Evolutionary conservation across 2,888 invertebrate genomes (phyloP), one percentile per base, ranked within the genome.

Genomic region (Tenthredo notha): DNA sequence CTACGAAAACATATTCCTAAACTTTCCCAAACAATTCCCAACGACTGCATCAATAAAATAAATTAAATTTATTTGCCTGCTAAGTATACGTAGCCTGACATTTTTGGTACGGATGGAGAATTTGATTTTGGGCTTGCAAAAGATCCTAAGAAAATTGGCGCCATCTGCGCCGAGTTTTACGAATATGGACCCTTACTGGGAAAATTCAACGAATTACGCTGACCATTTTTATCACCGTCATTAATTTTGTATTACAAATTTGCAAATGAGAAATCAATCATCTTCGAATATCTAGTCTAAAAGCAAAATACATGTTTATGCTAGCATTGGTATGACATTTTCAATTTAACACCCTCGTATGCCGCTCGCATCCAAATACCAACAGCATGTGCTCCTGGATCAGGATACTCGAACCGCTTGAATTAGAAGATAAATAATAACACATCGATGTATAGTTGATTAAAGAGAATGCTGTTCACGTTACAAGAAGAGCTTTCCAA

Each of bases 321-420:
- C 83, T 85, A 84, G 67, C 67, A 86, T 70, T 86, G 61, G 47
- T 86, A 85, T 72, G 50, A 25, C 43, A 90, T 87, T 85, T 89
- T 90, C 5, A 91, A 88, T 89, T 94, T 94, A 18, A 94, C 89
- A 61, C 93, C 94, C 90, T 95, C 94, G 84, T 91, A 94, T 25
- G 93, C 90, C 18, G 95, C 95, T 85, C 94, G 93, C 92, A 96
- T 91, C 95, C 95, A 96, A 85, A 95, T 93, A 21, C 94, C 94
- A 3, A 96, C 94, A 12, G 95, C 95, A 86, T 95, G 94, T 4
- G 96, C 95, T 12, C 95, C 96, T 29, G 96, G 94, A 93, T 96
- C 95, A 0, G 95, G 95, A 89, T 94, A 93, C 85, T 90, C 89
- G 10, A 85, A 85, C 43, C 47, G 82, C 87, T 89, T 75, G 40